A percentile compares a stretch with the other conserved stretches of the same genome.
Conservation (phyloP, 37 sponge, comb jelly and placozoan genomes). For the Petrosia ficiformis region DNA sequence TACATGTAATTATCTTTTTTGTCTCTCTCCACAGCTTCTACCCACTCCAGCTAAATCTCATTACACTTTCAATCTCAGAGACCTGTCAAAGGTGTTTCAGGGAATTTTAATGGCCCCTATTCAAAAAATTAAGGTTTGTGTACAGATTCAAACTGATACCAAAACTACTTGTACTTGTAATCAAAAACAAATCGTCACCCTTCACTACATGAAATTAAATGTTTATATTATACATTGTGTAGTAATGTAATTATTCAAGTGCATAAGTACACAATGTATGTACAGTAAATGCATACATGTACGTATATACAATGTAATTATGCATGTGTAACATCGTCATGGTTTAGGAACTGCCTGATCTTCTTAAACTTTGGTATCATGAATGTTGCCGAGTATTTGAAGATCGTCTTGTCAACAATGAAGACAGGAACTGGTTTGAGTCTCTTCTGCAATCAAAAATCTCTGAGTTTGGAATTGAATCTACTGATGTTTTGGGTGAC, state of each 20-base stretch:
- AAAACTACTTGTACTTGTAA: no score
- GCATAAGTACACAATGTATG: no score
- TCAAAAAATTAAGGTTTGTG: constrained; percentile 44
- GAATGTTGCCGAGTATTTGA: constrained; percentile 95
- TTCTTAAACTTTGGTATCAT: constrained; percentile 92
- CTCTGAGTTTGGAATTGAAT: constrained; percentile 43
- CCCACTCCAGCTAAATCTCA: constrained; percentile 99
- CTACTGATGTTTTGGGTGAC: constrained; percentile 51
- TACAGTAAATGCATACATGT: no score
- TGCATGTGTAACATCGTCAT: no score
- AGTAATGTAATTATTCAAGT: no score
- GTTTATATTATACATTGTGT: no score
- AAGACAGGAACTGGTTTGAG: constrained; percentile 95
- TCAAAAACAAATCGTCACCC: no score
- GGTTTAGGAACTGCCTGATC: constrained; percentile 13
- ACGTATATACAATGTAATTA: no score
- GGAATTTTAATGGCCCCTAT: constrained; percentile 77
- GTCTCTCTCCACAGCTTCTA: constrained; percentile 40
- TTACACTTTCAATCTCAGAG: constrained; percentile 99
- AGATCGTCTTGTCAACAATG: constrained; percentile 90
- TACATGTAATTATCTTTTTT: not conserved
- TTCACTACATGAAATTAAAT: no score
- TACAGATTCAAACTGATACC: no score
- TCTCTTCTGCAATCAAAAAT: constrained; percentile 57
- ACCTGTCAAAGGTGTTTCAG: constrained; percentile 97